These are phyloP conservation scores for Catalaphyllia jardinei DNA, from an alignment of 64 coral and sea anemone genomes.

Conservation along the genomic window DNA sequence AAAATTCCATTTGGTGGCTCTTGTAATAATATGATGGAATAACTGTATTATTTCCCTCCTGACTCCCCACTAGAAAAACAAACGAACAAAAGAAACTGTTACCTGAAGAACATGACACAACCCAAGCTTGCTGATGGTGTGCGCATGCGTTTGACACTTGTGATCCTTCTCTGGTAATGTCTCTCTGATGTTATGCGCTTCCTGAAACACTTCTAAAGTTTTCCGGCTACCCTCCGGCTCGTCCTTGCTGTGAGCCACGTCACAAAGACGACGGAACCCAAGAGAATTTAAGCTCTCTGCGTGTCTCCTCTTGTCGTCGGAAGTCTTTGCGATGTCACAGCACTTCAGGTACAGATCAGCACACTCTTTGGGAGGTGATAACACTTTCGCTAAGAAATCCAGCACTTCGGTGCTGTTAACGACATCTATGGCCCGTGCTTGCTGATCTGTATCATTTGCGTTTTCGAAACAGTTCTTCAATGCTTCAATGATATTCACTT, in stretches of 20 bases:
- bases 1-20: too few relatives aligned
- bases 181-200: not conserved
- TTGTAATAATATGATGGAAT: too few relatives aligned
- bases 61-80: not conserved
- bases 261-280: not conserved
- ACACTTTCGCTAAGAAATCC: constrained; percentile 17
- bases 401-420: not conserved
- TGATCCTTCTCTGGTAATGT: constrained; percentile 3
- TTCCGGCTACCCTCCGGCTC: not conserved
- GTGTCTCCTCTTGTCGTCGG: not conserved
- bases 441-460: not conserved
- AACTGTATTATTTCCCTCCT: too few relatives aligned
- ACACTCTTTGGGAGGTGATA: not conserved
- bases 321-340: not conserved
- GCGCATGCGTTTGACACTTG: constrained; percentile 10
- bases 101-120: not conserved
- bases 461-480: not conserved
- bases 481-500: not conserved
- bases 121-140: constrained; percentile 14
- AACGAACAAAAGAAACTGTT: not conserved
- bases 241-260: not conserved
- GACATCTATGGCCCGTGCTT: not conserved
- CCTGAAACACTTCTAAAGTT: not conserved
- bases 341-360: not conserved
- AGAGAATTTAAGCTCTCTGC: constrained; percentile 4